Base-by-base conservation (phyloP, 35 echinoderm and acorn worm species). In the Apostichopus japonicus region DNA sequence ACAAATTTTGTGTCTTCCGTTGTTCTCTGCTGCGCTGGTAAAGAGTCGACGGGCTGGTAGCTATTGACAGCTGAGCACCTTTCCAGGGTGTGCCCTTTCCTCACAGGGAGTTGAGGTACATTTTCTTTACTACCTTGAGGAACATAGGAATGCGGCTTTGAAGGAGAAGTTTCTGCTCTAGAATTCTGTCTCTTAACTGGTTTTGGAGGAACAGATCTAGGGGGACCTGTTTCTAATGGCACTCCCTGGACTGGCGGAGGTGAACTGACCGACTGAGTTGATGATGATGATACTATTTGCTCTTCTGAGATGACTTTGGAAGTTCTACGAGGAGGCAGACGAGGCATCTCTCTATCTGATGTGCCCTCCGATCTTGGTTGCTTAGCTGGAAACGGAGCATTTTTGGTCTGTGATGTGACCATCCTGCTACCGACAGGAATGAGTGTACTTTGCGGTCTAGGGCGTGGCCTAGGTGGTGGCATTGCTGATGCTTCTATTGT, bases 381-480 rank as follows among this genome's bases (percentile, higher is more conserved):
- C 17, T 23, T 91, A 5, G 15, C 6, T 54, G 71, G 71, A 65
- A 72, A 23, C 14, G 59, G 86, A 65, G 67, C 23, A 72, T 11
- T 10, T 10, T 24, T 75, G 13, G 56, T 54, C 51, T 73, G 19
- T 77, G 86, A 56, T 7, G 62, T 51, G n/a, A 79, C 54, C 54
- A 58, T 22, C 6, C 23, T 4, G 19, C 90, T 79, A 9, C 76
- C 56, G 76, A 16, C 17, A 8, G 15, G 24, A 9, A 91, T 15
- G 4, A 91, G 6, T 15, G 72, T 78, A 25, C 90, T 91, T n/a
- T 91, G 80, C 14, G 92, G 92, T 53, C 79, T 24, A 62, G 92
- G 80, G 10, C 79, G 80, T 16, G 80, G 92, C 63, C 15, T 55
- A 87, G 79, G 79, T 23, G 67, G 21, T 56, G 91, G 55, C 17